A percentile compares a stretch with the other conserved stretches of the same genome.
Conservation (phyloP, 2,797 vertebrate genomes). For the Cryptoprocta ferox region DNA sequence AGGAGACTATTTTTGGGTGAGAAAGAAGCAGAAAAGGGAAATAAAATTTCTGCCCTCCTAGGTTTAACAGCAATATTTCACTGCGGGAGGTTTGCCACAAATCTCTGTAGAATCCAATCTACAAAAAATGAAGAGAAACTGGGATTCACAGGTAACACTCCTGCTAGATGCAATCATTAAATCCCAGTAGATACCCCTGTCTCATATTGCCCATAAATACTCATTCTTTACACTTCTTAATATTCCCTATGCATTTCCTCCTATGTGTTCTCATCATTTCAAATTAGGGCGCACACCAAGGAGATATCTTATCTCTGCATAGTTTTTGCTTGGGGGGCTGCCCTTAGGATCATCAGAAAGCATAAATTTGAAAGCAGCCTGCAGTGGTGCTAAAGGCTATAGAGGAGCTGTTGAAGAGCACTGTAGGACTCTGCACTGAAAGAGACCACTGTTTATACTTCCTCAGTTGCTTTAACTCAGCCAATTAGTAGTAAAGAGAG, state of each 20-base stretch:
- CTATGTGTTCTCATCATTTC: not conserved
- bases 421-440: not conserved
- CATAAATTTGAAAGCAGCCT: not conserved
- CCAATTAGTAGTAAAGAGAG: not conserved
- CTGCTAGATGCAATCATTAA: not conserved
- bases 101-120: not conserved
- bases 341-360: not conserved
- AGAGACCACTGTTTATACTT: not conserved
- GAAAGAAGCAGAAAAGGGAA: not conserved
- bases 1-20: constrained; percentile 9
- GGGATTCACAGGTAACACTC: not conserved
- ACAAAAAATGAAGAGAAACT: not conserved
- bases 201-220: not conserved
- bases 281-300: not conserved
- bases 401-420: not conserved
- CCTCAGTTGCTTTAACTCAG: not conserved
- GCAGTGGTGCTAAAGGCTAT: not conserved
- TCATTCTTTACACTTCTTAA: not conserved
- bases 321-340: not conserved
- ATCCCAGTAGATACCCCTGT: not conserved
- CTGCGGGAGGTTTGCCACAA: not conserved
- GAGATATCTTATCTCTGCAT: not conserved
- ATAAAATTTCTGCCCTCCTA: not conserved
- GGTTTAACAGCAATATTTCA: not conserved
- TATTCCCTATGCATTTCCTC: not conserved